Evolutionary conservation across 2,797 vertebrate species (phyloP).

Genomic region (Pantherophis alleghaniensis): DNA sequence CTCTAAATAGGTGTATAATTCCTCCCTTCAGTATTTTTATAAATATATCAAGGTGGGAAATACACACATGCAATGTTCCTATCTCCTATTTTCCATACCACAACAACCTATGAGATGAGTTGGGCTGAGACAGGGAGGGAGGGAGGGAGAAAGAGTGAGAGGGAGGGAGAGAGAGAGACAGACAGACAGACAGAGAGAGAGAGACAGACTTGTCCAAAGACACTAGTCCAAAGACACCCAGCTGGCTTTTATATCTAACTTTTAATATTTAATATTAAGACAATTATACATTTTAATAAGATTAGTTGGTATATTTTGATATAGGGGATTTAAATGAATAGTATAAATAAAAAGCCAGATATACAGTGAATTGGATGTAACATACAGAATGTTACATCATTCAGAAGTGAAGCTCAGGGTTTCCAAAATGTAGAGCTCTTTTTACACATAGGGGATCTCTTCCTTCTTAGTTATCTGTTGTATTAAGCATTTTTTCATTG

Average conservation of each 20-base stretch:
- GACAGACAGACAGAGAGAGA: neutral
- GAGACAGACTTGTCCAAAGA: neutral
- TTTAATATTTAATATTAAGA: neutral
- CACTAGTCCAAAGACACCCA: neutral
- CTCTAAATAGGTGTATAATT: neutral
- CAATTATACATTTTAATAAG: neutral
- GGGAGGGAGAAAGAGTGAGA: too few species aligned
- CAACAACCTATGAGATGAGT: neutral
- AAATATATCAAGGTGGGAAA: neutral
- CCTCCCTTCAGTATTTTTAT: neutral
- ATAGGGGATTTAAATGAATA: neutral
- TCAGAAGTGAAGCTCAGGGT: conserved; percentile 37
- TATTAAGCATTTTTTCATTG: conserved; percentile 53
- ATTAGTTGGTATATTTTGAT: conserved; percentile 13
- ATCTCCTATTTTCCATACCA: neutral
- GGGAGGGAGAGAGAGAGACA: rapidly evolving
- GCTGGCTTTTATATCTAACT: neutral
- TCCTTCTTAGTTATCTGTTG: conserved; percentile 56
- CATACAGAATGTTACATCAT: conserved; percentile 20
- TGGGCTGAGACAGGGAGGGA: too few species aligned
- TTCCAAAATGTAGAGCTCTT: conserved; percentile 44
- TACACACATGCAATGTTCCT: neutral
- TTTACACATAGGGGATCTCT: conserved; percentile 48
- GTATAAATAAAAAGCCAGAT: neutral
- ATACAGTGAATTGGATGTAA: conserved; percentile 29